Evolutionary conservation across 2,888 invertebrate species (phyloP).

Genomic region (Drosophila neutralis): DNA sequence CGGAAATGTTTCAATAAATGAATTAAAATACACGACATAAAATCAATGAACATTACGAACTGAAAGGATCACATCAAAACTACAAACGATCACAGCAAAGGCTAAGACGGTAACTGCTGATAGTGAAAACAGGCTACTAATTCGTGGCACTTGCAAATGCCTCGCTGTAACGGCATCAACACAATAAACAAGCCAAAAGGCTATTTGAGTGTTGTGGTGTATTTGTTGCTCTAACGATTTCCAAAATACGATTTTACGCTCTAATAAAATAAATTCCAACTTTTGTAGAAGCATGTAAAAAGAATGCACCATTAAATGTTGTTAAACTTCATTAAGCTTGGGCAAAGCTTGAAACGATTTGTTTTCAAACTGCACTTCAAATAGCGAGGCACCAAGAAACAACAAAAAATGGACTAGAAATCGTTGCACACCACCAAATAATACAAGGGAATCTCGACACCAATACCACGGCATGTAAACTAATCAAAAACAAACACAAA

Average conservation of each 20-base stretch:
- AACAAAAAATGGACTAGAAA: slow-evolving; percentile 34
- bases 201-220: not conserved
- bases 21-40: not conserved
- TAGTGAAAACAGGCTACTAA: not conserved
- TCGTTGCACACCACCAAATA: slow-evolving; percentile 11
- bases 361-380: slow-evolving; percentile 67
- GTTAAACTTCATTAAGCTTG: slow-evolving; percentile 70
- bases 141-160: too few species aligned
- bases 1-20: not conserved
- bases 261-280: slow-evolving; percentile 68
- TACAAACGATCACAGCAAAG: not conserved
- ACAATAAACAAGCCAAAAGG: slow-evolving; percentile 6
- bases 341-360: slow-evolving; percentile 37
- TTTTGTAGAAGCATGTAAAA: slow-evolving; percentile 53
- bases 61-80: not conserved
- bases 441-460: slow-evolving; percentile 48
- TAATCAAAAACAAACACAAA: slow-evolving; percentile 66
- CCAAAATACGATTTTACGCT: slow-evolving; percentile 70
- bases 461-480: slow-evolving; percentile 57
- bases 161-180: not conserved
- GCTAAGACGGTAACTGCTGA: not conserved
- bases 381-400: slow-evolving; percentile 18
- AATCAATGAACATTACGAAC: not conserved
- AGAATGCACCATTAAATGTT: slow-evolving; percentile 67
- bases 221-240: slow-evolving; percentile 22